Conservation (phyloP, 1,140 invertebrate genomes). For the Venturia canescens region DNA sequence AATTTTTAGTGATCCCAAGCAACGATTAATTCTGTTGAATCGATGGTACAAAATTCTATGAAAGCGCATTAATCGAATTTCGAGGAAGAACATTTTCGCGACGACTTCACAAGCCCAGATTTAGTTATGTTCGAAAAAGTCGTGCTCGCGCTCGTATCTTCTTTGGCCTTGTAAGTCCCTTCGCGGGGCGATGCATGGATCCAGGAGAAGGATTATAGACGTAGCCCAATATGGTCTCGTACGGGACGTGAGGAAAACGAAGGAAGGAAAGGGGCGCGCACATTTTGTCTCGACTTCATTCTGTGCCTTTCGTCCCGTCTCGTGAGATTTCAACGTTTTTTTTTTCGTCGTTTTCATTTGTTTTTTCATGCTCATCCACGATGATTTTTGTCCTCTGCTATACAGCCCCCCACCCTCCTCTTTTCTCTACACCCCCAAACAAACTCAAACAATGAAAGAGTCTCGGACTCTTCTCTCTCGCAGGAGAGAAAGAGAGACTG, state of each 20-base stretch:
- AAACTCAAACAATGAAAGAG: slow-evolving; percentile 71
- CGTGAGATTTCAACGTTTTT: slow-evolving; percentile 52
- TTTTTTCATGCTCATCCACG: slow-evolving; percentile 57
- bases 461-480: slow-evolving; percentile 25
- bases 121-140: no score
- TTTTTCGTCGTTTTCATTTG: slow-evolving; percentile 46
- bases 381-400: slow-evolving; percentile 4
- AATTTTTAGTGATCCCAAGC: no score
- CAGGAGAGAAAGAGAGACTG: slow-evolving; percentile 36
- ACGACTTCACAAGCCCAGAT: no score
- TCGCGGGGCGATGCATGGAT: not conserved
- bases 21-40: no score
- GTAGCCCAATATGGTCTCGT: slow-evolving; percentile 62
- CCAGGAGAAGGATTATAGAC: not conserved
- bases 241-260: slow-evolving; percentile 40
- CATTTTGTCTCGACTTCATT: slow-evolving; percentile 54
- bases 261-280: not conserved
- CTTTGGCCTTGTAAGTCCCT: not conserved
- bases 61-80: no score
- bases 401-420: slow-evolving; percentile 47
- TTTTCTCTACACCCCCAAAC: slow-evolving; percentile 59
- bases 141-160: not conserved
- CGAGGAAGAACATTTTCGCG: no score
- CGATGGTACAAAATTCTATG: no score
- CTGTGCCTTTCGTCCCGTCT: slow-evolving; percentile 54